Evolutionary conservation across 2,888 invertebrate species (phyloP).

Genomic region (Sisyra nigra): DNA sequence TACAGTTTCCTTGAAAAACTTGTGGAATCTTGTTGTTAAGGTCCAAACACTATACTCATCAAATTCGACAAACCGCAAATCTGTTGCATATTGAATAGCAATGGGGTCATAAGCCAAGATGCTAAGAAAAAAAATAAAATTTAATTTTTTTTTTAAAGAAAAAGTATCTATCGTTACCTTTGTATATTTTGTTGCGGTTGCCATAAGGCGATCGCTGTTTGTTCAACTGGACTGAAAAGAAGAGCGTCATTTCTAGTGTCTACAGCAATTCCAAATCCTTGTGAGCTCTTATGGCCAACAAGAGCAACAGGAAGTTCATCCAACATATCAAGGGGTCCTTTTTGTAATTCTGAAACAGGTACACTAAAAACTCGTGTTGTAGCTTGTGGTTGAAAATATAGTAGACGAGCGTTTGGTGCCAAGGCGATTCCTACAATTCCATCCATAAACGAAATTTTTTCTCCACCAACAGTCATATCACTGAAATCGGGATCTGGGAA

Average conservation of each 20-base stretch:
- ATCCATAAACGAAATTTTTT: constrained; percentile 53
- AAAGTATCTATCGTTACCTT: constrained; percentile 30
- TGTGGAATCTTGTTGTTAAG: constrained; percentile 62
- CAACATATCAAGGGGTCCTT: constrained; percentile 55
- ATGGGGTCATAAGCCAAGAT: constrained; percentile 56
- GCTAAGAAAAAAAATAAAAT: constrained; percentile 24
- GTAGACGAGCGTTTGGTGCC: constrained; percentile 41
- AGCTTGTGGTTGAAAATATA: constrained; percentile 59
- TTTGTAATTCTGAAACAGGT: constrained; percentile 51
- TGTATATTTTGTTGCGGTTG: constrained; percentile 57
- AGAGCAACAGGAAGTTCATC: constrained; percentile 57
- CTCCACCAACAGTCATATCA: constrained; percentile 52
- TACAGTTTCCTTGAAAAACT: constrained; percentile 54
- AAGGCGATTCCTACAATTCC: constrained; percentile 55
- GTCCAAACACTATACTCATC: constrained; percentile 61
- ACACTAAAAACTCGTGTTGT: constrained; percentile 64
- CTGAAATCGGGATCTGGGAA: constrained; percentile 70
- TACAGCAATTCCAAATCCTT: constrained; percentile 58
- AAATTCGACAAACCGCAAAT: constrained; percentile 47
- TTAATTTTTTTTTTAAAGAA: background rate
- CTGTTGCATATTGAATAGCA: constrained; percentile 61
- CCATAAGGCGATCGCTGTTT: constrained; percentile 69
- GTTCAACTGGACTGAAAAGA: constrained; percentile 60
- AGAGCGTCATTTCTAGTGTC: constrained; percentile 58
- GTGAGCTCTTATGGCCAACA: constrained; percentile 71